Conservation (phyloP, 2,888 invertebrate genomes). For the Leistus spinibarbis region DNA sequence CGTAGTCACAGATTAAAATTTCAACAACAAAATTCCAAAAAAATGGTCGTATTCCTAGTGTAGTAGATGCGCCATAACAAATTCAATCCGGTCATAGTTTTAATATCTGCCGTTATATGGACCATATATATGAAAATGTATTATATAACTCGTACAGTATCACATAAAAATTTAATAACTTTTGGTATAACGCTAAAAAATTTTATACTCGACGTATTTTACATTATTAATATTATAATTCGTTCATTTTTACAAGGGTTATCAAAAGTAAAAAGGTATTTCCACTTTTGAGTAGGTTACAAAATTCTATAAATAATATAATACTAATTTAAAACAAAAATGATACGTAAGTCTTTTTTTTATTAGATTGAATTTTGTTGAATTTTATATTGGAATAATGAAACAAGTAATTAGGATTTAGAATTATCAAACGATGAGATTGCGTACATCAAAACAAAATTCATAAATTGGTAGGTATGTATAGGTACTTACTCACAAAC, state of each 20-base stretch:
- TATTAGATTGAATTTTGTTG: no score
- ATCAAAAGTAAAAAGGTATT: not conserved
- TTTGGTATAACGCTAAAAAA: not conserved
- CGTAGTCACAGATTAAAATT: not conserved
- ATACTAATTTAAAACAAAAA: not conserved
- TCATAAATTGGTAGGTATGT: no score
- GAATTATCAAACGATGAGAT: no score
- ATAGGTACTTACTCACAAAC: no score
- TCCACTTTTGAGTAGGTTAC: not conserved
- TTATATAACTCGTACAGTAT: not conserved
- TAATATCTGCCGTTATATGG: not conserved
- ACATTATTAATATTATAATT: constrained; percentile 2
- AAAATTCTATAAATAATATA: not conserved
- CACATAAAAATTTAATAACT: constrained; percentile 7
- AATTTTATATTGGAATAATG: no score
- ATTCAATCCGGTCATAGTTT: not conserved
- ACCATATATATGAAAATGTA: not conserved
- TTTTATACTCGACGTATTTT: not conserved
- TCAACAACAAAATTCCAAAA: not conserved
- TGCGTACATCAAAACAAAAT: no score
- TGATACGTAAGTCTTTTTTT: no score
- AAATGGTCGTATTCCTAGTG: not conserved
- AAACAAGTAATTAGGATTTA: no score
- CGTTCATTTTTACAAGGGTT: not conserved
- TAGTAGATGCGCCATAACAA: not conserved